These are phyloP conservation scores for Pteria penguin DNA, from an alignment of 2,888 invertebrate species.

Conservation along the genomic window DNA sequence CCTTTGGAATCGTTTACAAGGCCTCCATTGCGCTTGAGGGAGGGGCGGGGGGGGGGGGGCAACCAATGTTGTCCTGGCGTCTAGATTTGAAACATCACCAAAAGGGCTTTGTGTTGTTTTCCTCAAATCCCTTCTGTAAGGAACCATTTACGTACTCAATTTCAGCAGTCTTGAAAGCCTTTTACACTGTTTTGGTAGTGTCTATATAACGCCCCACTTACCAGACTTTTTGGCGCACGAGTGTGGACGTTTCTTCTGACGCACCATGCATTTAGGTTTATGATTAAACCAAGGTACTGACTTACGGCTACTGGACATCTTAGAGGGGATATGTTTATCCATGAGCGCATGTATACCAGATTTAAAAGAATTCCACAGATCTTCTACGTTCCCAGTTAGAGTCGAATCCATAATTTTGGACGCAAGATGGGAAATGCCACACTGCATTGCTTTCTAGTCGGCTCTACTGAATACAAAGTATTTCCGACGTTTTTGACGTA, in stretches of 20 bases:
- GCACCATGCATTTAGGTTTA: slow-evolving; percentile 19
- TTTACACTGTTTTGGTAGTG: slow-evolving; percentile 36
- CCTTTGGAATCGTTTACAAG: slow-evolving; percentile 32
- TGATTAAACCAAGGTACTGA: slow-evolving; percentile 32
- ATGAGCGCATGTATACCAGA: not conserved
- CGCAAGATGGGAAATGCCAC: not conserved
- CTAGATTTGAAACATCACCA: slow-evolving; percentile 47
- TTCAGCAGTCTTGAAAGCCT: slow-evolving; percentile 34
- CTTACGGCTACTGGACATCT: not conserved
- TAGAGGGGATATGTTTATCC: not conserved
- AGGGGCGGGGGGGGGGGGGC: slow-evolving; percentile 37
- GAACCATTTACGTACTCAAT: slow-evolving; percentile 27
- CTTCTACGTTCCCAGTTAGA: too few relatives aligned
- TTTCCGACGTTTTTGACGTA: not conserved
- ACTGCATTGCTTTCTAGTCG: slow-evolving; percentile 17
- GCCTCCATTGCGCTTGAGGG: slow-evolving; percentile 37
- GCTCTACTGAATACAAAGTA: not conserved
- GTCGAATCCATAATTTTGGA: not conserved
- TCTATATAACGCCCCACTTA: slow-evolving; percentile 22
- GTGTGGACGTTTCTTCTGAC: slow-evolving; percentile 27
- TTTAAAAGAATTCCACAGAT: not conserved
- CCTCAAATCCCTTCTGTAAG: slow-evolving; percentile 38
- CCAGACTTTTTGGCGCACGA: slow-evolving; percentile 31
- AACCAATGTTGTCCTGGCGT: slow-evolving; percentile 40
- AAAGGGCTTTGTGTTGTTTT: slow-evolving; percentile 49